Evolutionary conservation across 2,888 invertebrate species (phyloP).

Genomic region (Octonoba sinensis): DNA sequence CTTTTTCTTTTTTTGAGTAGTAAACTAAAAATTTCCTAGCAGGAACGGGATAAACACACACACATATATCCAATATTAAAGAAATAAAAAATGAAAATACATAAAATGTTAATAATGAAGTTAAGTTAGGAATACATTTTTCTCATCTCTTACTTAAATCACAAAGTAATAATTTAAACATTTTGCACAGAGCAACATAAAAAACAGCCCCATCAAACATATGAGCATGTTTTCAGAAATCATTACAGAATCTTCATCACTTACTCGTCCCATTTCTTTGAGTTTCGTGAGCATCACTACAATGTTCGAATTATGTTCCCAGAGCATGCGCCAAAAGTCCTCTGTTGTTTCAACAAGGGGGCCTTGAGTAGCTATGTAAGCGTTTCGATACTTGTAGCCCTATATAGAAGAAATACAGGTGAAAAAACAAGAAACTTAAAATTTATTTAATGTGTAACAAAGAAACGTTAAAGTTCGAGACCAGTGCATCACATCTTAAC

Average conservation of each 20-base stretch:
- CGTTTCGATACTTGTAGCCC: conserved; percentile 84
- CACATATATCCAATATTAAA: no score
- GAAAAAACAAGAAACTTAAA: not conserved
- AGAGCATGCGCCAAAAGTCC: conserved; percentile 99
- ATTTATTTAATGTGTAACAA: no score
- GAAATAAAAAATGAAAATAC: no score
- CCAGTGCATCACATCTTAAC: no score
- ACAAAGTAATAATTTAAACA: not conserved
- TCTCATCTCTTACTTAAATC: not conserved
- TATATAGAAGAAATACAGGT: conserved; percentile 11
- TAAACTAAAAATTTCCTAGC: no score
- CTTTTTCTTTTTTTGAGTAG: no score
- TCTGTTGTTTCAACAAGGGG: conserved; percentile 96
- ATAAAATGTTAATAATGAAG: no score
- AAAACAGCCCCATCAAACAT: not conserved
- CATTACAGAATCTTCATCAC: not conserved
- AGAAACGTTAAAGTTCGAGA: no score
- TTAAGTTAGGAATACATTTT: not conserved
- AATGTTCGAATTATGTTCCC: conserved; percentile 99
- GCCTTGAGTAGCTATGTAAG: conserved; percentile 93
- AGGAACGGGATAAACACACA: no score
- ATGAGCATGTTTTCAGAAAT: not conserved
- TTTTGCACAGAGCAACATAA: not conserved
- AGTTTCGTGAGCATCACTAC: conserved; percentile 98
- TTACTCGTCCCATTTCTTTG: conserved; percentile 91